Base-by-base conservation (phyloP, 1,140 invertebrate genomes). In the Bombus superbus region DNA sequence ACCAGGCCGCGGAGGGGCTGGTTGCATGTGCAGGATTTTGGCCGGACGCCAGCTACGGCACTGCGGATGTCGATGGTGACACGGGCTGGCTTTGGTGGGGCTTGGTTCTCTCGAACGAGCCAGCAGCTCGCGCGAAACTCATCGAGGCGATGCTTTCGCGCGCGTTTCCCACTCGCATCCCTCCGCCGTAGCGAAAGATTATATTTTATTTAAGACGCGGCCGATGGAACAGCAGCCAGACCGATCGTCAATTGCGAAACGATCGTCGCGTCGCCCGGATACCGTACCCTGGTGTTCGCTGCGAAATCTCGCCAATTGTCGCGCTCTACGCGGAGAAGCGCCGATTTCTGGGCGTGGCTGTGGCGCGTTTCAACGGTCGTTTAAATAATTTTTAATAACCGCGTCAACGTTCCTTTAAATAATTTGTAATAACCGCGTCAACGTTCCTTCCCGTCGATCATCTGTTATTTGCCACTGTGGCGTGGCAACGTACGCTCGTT, bases 11-110 rank as follows among this genome's bases (percentile, higher is more conserved):
- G 73, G 77, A 88, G 85, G 88, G 73, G 88, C 57, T 75, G 85
- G 88, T 64, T 75, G 85, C 77, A 86, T 87, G 83, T 88, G 88
- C 82, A 85, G 84, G 89, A 90, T 88, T 89, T 93, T 94, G 94
- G 94, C 93, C 44, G 79, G 62, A 81, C 80, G 93, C 94, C 94
- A 94, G 93, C 82, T 89, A 89, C 92, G 93, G 94, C 94, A 94
- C 92, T 94, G 94, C 94, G 91, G 94, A 94, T 94, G 91, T 94
- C 90, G 92, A 93, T 92, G 92, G 92, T 93, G 92, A 93, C 92
- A 92, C 83, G 90, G 76, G 89, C 72, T 74, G 73, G 71, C 69
- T 77, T 47, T 84, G 88, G 68, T 77, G 86, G 88, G 87, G 88
- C 77, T 85, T 82, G 62, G 44, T 66, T 72, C 87, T 73, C 28